phyloP scores from a whole-genome alignment of 2,797 vertebrate genomes.

The Enteromius viviparus region DNA sequence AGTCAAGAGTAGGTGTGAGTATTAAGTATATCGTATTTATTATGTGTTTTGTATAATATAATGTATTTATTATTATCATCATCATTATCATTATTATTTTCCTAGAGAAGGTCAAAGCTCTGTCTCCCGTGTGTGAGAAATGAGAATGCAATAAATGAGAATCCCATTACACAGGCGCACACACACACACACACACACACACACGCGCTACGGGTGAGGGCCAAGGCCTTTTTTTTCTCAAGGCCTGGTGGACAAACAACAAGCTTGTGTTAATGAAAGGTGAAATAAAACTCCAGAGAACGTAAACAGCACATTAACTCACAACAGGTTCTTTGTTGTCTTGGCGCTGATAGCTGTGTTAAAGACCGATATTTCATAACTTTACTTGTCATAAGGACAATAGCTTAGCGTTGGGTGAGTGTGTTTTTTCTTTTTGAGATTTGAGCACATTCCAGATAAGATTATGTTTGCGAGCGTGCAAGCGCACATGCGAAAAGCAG shows the following conservation, averaged over 20 bases:
- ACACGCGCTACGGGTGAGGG: neutral
- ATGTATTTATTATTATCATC: constrained; percentile 50
- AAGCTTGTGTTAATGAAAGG: constrained; percentile 61
- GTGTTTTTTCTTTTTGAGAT: constrained; percentile 38
- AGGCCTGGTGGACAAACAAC: constrained; percentile 42
- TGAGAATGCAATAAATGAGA: constrained; percentile 56
- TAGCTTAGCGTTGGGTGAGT: constrained; percentile 57
- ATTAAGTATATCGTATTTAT: constrained; percentile 53
- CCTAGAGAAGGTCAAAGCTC: constrained; percentile 45
- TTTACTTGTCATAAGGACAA: constrained; percentile 61
- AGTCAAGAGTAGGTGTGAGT: constrained; percentile 52
- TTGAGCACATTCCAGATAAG: constrained; percentile 70
- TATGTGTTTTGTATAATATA: constrained; percentile 45
- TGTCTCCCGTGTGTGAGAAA: constrained; percentile 49
- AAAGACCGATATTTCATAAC: constrained; percentile 57
- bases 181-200: neutral
- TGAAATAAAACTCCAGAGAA: constrained; percentile 61
- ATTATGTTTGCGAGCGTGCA: constrained; percentile 58
- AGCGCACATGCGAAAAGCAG: constrained; percentile 35
- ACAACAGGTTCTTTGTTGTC: constrained; percentile 54
- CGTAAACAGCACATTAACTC: constrained; percentile 66
- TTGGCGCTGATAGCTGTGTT: constrained; percentile 57
- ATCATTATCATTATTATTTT: constrained; percentile 42
- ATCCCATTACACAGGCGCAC: constrained; percentile 26
- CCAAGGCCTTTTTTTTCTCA: constrained; percentile 37